Evolutionary conservation across 1,140 invertebrate species (phyloP).

Genomic region (Plutomurus gul): DNA sequence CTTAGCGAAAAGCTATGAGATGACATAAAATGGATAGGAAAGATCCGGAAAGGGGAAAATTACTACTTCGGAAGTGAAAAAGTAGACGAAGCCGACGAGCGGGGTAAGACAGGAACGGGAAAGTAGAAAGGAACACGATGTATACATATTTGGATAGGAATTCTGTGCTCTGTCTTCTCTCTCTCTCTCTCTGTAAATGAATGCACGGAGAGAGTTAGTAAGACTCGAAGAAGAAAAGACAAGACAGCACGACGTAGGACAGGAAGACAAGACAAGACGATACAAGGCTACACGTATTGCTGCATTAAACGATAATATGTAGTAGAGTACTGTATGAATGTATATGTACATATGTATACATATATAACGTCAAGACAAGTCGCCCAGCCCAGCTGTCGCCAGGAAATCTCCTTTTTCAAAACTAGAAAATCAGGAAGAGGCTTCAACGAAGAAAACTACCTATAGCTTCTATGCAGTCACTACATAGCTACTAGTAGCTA

Average conservation of each 20-base stretch:
- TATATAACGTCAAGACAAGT: background rate
- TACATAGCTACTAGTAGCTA: background rate
- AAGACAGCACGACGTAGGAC: background rate
- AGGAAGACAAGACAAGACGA: slow-evolving; percentile 13
- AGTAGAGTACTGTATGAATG: background rate
- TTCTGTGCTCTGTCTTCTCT: too few species aligned
- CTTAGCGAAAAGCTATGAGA: background rate
- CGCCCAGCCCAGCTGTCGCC: slow-evolving; percentile 15
- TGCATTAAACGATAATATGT: too few species aligned
- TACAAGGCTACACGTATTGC: too few species aligned
- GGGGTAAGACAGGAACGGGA: background rate
- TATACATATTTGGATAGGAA: background rate
- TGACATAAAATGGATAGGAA: background rate
- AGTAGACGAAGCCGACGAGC: background rate
- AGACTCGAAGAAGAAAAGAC: slow-evolving; percentile 3
- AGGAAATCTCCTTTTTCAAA: slow-evolving; percentile 21
- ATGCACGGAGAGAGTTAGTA: too few species aligned
- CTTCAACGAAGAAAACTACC: background rate
- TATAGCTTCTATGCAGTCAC: too few species aligned
- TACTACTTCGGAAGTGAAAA: slow-evolving; percentile 7
- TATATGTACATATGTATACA: background rate
- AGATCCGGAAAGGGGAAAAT: slow-evolving; percentile 23
- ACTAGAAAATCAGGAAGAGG: background rate
- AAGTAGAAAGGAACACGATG: background rate
- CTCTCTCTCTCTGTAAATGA: too few species aligned